Conservation (phyloP, 2,113 vertebrate genomes). For the Gnathonemus echidnorhynchus region DNA sequence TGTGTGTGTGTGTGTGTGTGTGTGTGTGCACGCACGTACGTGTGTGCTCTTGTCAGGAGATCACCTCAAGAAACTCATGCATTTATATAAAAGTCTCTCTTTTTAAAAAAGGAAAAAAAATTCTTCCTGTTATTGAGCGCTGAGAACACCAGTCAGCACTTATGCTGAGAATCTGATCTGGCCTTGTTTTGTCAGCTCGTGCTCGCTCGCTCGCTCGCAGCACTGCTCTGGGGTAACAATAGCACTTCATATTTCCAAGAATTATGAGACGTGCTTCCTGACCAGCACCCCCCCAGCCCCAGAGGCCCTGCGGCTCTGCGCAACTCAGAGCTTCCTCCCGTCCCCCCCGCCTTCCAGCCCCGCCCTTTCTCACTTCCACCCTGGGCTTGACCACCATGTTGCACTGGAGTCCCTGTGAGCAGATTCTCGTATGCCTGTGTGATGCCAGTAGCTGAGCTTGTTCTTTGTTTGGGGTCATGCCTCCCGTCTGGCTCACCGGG, state of each 20-base stretch:
- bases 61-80: background rate
- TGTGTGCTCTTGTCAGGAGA: background rate
- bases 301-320: slow-evolving; percentile 42
- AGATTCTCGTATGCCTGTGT: background rate
- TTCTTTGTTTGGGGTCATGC: background rate
- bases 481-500: background rate
- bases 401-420: background rate
- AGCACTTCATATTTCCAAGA: slow-evolving; percentile 54
- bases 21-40: too few relatives aligned
- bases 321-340: slow-evolving; percentile 45
- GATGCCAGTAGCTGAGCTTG: background rate
- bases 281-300: slow-evolving; percentile 36
- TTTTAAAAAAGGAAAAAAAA: slow-evolving; percentile 35
- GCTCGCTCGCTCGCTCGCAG: background rate
- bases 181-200: slow-evolving; percentile 40
- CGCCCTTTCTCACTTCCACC: slow-evolving; percentile 12
- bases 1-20: background rate
- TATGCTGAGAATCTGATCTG: slow-evolving; percentile 52
- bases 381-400: background rate
- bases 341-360: slow-evolving; percentile 17
- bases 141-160: slow-evolving; percentile 59
- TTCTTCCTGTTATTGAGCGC: slow-evolving; percentile 67
- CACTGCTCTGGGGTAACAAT: slow-evolving; percentile 28
- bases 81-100: slow-evolving; percentile 5
- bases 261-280: slow-evolving; percentile 59